phyloP scores from a whole-genome alignment of 2,888 invertebrate genomes.

The Yponomeuta cagnagella region DNA sequence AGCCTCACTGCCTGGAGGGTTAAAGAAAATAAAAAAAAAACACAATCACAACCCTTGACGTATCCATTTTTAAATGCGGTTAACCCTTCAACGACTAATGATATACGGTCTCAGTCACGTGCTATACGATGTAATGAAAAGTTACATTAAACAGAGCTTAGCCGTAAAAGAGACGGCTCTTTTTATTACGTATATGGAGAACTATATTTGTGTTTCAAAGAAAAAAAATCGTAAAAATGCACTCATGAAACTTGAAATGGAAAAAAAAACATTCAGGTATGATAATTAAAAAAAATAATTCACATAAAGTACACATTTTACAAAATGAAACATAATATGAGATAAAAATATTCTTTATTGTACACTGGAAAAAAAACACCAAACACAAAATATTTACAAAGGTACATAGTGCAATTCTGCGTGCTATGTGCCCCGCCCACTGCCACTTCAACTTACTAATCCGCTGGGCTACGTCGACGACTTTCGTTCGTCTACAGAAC shows the following conservation, averaged over 20 bases:
- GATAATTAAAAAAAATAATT: neutral
- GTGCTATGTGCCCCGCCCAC: too few relatives aligned
- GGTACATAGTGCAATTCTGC: too few relatives aligned
- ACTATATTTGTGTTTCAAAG: neutral
- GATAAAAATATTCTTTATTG: too few relatives aligned
- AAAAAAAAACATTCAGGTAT: neutral
- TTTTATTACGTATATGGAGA: neutral
- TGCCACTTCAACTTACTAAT: too few relatives aligned
- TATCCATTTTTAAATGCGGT: constrained; percentile 60
- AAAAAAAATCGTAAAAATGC: neutral
- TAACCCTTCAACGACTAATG: constrained; percentile 49
- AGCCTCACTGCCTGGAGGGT: constrained; percentile 30
- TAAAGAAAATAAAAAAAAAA: constrained; percentile 47
- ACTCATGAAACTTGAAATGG: neutral
- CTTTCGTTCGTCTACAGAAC: too few relatives aligned
- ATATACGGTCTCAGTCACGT: constrained; percentile 54
- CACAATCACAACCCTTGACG: constrained; percentile 46
- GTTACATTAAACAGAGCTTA: constrained; percentile 47
- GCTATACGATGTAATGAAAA: constrained; percentile 49
- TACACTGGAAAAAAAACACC: too few relatives aligned
- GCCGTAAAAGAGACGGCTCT: constrained; percentile 26
- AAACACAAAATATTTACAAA: too few relatives aligned
- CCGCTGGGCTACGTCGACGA: too few relatives aligned
- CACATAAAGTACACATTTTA: neutral
- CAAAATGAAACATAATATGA: too few relatives aligned